phyloP scores from a whole-genome alignment of 2,113 vertebrate species.

The Callipepla squamata region DNA sequence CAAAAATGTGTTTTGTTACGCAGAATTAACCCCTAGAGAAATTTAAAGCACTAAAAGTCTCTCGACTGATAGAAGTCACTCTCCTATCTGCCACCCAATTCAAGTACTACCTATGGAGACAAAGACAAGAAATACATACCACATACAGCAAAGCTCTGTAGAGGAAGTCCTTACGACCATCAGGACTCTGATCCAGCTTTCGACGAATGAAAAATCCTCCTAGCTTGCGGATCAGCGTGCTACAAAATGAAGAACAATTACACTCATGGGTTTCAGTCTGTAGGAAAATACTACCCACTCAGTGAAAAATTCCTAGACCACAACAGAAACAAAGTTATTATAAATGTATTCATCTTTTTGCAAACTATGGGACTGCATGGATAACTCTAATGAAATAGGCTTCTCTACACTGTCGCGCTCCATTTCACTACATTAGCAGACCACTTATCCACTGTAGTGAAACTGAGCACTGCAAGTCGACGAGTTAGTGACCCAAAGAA shows the following conservation, averaged over 20 bases:
- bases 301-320: neutral
- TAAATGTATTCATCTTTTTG: neutral
- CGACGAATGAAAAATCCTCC: slow-evolving; percentile 98
- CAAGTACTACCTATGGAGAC: neutral
- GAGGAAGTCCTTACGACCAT: slow-evolving; percentile 92
- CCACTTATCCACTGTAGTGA: neutral
- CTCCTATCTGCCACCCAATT: neutral
- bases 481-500: accelerated
- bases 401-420: neutral
- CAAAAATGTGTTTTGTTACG: neutral
- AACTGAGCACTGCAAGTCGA: neutral
- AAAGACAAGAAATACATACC: slow-evolving; percentile 73
- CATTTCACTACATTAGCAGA: neutral
- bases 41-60: neutral
- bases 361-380: neutral
- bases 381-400: neutral
- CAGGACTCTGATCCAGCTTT: slow-evolving; percentile 87
- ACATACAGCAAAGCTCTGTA: slow-evolving; percentile 92
- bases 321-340: neutral
- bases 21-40: neutral
- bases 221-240: slow-evolving; percentile 93
- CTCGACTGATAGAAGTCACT: neutral
- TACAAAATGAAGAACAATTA: slow-evolving; percentile 60
- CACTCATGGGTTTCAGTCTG: neutral
- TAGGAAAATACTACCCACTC: neutral